Percentiles rank a stretch among this genome's conserved stretches.
phyloP scores from a whole-genome alignment of 2,888 invertebrate genomes.

The Gymnoscelis rufifasciata region DNA sequence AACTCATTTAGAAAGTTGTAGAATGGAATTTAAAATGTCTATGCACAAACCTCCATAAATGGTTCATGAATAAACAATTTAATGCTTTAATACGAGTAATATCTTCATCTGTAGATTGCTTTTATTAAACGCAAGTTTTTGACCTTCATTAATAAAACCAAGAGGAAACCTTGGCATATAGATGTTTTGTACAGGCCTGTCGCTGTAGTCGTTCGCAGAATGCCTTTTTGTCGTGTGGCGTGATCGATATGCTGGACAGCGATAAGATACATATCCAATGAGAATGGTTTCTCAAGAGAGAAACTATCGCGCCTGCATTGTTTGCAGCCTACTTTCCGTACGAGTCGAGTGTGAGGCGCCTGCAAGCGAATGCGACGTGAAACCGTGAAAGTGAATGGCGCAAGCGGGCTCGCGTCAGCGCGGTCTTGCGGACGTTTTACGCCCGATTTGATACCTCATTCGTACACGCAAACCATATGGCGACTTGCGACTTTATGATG shows the following conservation, averaged over 20 bases:
- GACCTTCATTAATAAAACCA: too few species aligned
- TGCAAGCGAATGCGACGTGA: constrained; percentile 53
- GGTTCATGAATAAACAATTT: too few species aligned
- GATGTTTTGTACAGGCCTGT: too few species aligned
- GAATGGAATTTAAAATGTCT: too few species aligned
- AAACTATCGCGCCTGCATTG: constrained; percentile 63
- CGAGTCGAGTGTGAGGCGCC: constrained; percentile 40
- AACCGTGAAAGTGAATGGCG: constrained; percentile 77
- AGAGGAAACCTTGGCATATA: too few species aligned
- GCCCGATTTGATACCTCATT: constrained; percentile 59
- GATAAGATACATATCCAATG: constrained; percentile 46
- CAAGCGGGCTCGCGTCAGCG: constrained; percentile 47
- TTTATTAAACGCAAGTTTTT: too few species aligned
- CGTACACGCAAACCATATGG: constrained; percentile 55
- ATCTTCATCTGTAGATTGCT: too few species aligned
- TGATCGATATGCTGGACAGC: constrained; percentile 24
- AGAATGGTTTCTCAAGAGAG: constrained; percentile 67
- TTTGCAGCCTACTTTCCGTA: constrained; percentile 72
- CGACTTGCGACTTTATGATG: constrained; percentile 39
- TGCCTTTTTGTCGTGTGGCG: constrained; percentile 7
- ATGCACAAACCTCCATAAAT: too few species aligned
- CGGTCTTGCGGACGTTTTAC: constrained; percentile 58
- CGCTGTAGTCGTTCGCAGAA: not conserved
- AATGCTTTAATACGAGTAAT: too few species aligned
- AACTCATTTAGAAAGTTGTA: too few species aligned